Base-by-base conservation (phyloP, 30 jellyfish, hydroid and myxozoan species). In the Mastigias papua region DNA sequence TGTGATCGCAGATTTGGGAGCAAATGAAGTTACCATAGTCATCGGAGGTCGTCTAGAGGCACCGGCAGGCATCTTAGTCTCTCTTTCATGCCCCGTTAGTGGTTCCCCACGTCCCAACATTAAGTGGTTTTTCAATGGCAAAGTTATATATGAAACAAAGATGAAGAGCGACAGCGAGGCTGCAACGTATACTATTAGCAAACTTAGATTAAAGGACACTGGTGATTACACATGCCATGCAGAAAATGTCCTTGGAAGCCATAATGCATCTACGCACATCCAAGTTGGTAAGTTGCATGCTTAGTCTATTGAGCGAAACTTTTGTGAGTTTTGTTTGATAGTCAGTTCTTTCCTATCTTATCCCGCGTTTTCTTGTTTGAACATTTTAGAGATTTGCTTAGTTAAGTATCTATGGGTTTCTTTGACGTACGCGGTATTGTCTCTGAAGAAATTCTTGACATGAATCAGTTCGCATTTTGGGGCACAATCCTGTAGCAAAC, bases 81-180 rank as follows among this genome's bases (percentile, higher is more conserved):
- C 81, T 20, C 49, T 93, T 26, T 69, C 75, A 34, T 93, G 98
- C 68, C 97, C 92, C 1, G 91, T 87, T 34, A 73, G 91, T 22
- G 95, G 97, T 9, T 31, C 88, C 13, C 98, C 98, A 25, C 81
- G 82, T 34, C 98, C 98, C 15, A 70, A 73, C 11, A 80, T 93
- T 35, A 64, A 42, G 48, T 93, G 98, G 98, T 13, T 54, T 28
- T 69, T 78, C 74, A 74, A 87, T 63, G 93, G 96, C n/a, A 65
- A 29, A 30, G 51, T 69, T 31, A 63, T 76, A 35, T 71, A 69
- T 19, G 91, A 70, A 57, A 20, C 86, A 33, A 67, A 69, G 78
- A 58, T 70, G 84, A 60, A 25, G 16, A 54, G 71, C 63, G 90
- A 57, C 21, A 76, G 90, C 50, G 90, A 50, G 0, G 85, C 90